Evolutionary conservation across 92 coral and sea anemone species (phyloP), one percentile per base, ranked within the genome.

Genomic region (Parazoanthus swiftii): DNA sequence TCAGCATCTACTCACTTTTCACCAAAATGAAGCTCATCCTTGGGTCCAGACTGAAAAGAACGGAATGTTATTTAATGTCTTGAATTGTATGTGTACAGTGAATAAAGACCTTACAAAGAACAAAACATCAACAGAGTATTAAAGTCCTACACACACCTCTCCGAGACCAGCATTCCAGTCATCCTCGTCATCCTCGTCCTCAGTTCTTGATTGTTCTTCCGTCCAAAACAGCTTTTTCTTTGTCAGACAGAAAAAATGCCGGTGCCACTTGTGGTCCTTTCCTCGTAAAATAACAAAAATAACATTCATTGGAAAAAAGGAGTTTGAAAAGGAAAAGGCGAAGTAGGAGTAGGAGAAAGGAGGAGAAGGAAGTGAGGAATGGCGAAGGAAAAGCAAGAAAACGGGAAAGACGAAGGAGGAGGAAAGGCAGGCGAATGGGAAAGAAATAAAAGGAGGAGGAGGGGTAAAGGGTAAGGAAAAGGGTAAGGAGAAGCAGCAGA

Each of bases 1-100:
- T 29, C 18, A 38, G 16, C 1, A 73, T 11, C 46, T 59, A 85
- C 95, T 88, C 81, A 97, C 99, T 95, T 93, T 89, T 97, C 99
- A 29, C 99, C 99, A 90, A 91, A 97, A 77, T 97, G 99, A 82
- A 97, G 95, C 86, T 97, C 99, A 88, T 97, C 99, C 90, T 95
- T 95, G 0, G 95, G 91, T 6, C 85, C 85, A 15, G 96, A 94
- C 98, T 96, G 81, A 56, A 92, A 43, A 74, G 70, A 86, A 21
- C 14, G 73, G 46, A 67, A 39, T 59, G 39, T 42, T 1, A 29
- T 29, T 29, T 29, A 58, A 74, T 2, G 23, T 21, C 65, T 35
- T 43, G 35, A 51, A 37, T 54, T 65, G 25, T 29, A 29, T 29
- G 33, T 29, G 33, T 9, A 63, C 70, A 20, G 8, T 63, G 70